These are phyloP conservation scores for Poeciliopsis prolifica DNA, from an alignment of 2,113 vertebrate species.

Conservation along the genomic window DNA sequence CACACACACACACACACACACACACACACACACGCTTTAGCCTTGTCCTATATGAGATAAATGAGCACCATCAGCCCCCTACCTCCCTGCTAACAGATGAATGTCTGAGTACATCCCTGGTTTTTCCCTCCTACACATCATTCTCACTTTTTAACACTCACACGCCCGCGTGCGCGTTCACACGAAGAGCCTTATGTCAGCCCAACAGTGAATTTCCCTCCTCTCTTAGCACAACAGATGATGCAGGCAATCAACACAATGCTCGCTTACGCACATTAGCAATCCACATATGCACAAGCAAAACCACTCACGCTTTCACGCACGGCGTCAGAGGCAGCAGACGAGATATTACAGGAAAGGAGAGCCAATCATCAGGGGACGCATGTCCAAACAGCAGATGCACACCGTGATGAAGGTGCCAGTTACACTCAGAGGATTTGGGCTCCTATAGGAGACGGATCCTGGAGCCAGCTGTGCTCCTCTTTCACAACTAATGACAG, in stretches of 20 bases:
- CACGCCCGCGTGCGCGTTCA: constrained; percentile 21
- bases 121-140: constrained; percentile 44
- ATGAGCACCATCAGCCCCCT: constrained; percentile 60
- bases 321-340: constrained; percentile 17
- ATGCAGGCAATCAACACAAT: constrained; percentile 27
- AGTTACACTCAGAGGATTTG: constrained; percentile 24
- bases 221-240: constrained; percentile 53
- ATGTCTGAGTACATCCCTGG: constrained; percentile 49
- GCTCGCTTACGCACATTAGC: constrained; percentile 29
- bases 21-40: constrained; percentile 19
- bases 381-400: constrained; percentile 2
- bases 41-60: constrained; percentile 46
- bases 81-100: constrained; percentile 57
- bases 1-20: constrained; percentile 28
- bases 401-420: constrained; percentile 12
- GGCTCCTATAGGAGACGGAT: constrained; percentile 3
- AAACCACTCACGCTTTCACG: constrained; percentile 12
- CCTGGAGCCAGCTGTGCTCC: constrained; percentile 22
- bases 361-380: background rate
- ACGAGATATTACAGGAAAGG: constrained; percentile 1
- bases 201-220: constrained; percentile 26
- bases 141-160: constrained; percentile 38
- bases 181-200: constrained; percentile 45
- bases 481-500: background rate
- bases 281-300: constrained; percentile 16